phyloP scores from a whole-genome alignment of 1,140 invertebrate genomes.

The Drosophila hydei region DNA sequence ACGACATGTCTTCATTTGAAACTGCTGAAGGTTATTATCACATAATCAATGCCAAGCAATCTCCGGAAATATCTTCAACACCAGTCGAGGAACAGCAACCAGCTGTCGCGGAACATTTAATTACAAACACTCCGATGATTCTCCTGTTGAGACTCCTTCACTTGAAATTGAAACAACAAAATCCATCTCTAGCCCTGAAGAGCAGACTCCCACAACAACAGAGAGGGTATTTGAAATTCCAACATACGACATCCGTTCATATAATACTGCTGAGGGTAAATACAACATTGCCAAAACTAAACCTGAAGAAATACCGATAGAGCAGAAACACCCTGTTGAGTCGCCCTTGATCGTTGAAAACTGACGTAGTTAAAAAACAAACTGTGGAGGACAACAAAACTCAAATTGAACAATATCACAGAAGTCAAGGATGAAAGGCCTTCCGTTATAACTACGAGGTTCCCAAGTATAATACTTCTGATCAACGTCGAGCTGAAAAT shows the following conservation, averaged over 20 bases:
- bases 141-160: background rate
- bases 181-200: background rate
- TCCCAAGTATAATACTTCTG: conserved; percentile 29
- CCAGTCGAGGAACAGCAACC: background rate
- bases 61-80: background rate
- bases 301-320: background rate
- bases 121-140: conserved; percentile 4
- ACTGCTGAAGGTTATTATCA: conserved; percentile 51
- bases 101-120: background rate
- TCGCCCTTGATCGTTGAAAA: no score
- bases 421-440: background rate
- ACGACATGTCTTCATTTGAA: conserved; percentile 46
- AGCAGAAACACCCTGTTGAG: background rate
- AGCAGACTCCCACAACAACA: background rate
- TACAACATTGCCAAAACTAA: conserved; percentile 11
- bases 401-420: no score
- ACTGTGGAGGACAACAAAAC: no score
- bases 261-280: conserved; percentile 43
- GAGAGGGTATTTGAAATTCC: conserved; percentile 58
- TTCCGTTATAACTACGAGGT: conserved; percentile 38
- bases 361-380: no score
- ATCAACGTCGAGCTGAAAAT: conserved; percentile 29
- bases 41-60: conserved; percentile 25
- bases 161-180: background rate
- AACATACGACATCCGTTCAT: conserved; percentile 50